phyloP scores from a whole-genome alignment of 2,888 invertebrate species.

The Lycia hirtaria region DNA sequence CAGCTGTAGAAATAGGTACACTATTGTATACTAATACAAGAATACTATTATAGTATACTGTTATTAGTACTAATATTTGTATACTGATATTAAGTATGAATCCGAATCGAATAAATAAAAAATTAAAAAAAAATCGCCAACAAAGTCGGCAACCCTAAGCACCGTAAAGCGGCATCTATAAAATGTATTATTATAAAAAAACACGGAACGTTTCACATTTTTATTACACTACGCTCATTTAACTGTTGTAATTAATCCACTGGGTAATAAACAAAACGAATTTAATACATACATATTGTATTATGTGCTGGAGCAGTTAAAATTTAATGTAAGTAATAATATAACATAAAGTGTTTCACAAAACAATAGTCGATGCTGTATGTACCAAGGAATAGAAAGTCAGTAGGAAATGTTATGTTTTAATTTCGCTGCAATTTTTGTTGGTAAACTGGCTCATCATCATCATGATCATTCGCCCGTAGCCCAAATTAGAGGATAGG shows the following conservation, averaged over 20 bases:
- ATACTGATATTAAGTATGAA: background rate
- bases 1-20: too few relatives aligned
- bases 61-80: too few relatives aligned
- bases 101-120: background rate
- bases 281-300: constrained; percentile 67
- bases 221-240: constrained; percentile 74
- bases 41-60: too few relatives aligned
- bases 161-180: constrained; percentile 30
- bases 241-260: constrained; percentile 78
- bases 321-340: constrained; percentile 45
- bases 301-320: constrained; percentile 45
- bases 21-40: too few relatives aligned
- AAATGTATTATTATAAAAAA: constrained; percentile 37
- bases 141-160: constrained; percentile 15
- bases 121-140: background rate
- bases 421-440: background rate
- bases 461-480: too few relatives aligned
- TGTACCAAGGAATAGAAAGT: constrained; percentile 20
- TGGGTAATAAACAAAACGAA: constrained; percentile 70
- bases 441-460: too few relatives aligned
- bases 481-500: too few relatives aligned
- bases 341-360: constrained; percentile 45
- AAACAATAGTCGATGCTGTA: constrained; percentile 21
- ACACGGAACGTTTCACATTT: constrained; percentile 63
- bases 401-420: constrained; percentile 1